Evolutionary conservation across 2,113 vertebrate species (phyloP).

Genomic region (Brachyistius frenatus): DNA sequence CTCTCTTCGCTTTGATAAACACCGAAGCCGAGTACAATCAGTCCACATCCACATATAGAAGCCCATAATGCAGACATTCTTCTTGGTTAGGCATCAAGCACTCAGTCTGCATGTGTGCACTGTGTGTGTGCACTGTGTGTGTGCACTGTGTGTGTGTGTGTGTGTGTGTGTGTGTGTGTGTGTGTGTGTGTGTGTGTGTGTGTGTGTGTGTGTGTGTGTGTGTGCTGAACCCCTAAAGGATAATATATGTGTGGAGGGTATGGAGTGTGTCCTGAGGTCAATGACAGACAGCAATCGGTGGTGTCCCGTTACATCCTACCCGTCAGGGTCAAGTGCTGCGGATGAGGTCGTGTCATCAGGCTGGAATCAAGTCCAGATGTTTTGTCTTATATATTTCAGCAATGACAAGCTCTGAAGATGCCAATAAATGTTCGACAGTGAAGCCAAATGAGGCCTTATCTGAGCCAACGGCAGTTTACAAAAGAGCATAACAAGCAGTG

Average conservation of each 20-base stretch:
- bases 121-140: too few species aligned
- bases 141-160: too few species aligned
- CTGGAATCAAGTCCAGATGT: conserved; percentile 14
- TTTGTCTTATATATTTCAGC: background rate
- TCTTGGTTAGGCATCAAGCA: conserved; percentile 54
- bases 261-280: conserved; percentile 66
- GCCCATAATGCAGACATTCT: conserved; percentile 52
- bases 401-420: background rate
- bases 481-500: conserved; percentile 37
- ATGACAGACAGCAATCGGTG: conserved; percentile 56
- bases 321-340: conserved; percentile 66
- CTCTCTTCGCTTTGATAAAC: conserved; percentile 52
- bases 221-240: conserved; percentile 31
- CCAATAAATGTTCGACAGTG: background rate
- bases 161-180: conserved; percentile 5
- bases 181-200: too few species aligned
- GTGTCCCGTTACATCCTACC: conserved; percentile 65
- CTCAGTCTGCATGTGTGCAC: conserved; percentile 10
- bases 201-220: background rate
- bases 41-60: conserved; percentile 30
- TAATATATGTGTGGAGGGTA: conserved; percentile 55
- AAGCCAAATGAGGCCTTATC: conserved; percentile 22
- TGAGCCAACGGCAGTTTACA: conserved; percentile 42
- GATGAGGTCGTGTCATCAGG: conserved; percentile 28
- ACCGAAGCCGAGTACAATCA: background rate